Percentiles rank a stretch among this genome's conserved stretches.
Evolutionary conservation across 37 sponge, comb jelly and placozoan genomes (phyloP).

Genomic region (Crambe crambe): DNA sequence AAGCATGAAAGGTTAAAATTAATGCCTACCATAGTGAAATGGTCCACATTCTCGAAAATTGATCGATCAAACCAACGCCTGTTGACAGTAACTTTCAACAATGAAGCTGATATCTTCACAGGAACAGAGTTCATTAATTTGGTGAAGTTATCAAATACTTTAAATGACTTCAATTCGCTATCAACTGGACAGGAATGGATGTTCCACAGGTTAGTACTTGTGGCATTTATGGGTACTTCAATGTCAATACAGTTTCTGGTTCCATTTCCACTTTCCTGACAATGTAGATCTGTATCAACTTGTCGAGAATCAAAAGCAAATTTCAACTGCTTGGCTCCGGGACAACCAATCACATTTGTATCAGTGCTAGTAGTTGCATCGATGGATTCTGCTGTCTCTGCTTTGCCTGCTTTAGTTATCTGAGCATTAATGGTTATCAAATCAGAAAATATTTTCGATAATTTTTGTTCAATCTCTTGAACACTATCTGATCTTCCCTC

Average conservation of each 20-base stretch:
- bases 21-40: constrained; percentile 17
- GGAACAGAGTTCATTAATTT: neutral
- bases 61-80: constrained; percentile 11
- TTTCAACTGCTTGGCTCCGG: neutral
- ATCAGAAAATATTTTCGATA: neutral
- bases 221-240: neutral
- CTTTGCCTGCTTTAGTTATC: neutral
- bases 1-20: too few species aligned
- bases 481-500: neutral
- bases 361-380: neutral
- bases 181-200: constrained; percentile 17
- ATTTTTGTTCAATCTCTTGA: neutral
- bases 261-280: neutral
- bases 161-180: constrained; percentile 7
- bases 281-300: neutral
- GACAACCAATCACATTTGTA: neutral
- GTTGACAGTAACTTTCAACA: constrained; percentile 18
- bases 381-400: neutral
- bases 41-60: constrained; percentile 16
- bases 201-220: constrained; percentile 7
- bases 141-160: constrained; percentile 10
- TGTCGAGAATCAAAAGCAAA: neutral
- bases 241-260: neutral
- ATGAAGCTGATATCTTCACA: constrained; percentile 8
- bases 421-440: neutral